Evolutionary conservation across 2,888 invertebrate species (phyloP).

Genomic region (Panopea generosa): DNA sequence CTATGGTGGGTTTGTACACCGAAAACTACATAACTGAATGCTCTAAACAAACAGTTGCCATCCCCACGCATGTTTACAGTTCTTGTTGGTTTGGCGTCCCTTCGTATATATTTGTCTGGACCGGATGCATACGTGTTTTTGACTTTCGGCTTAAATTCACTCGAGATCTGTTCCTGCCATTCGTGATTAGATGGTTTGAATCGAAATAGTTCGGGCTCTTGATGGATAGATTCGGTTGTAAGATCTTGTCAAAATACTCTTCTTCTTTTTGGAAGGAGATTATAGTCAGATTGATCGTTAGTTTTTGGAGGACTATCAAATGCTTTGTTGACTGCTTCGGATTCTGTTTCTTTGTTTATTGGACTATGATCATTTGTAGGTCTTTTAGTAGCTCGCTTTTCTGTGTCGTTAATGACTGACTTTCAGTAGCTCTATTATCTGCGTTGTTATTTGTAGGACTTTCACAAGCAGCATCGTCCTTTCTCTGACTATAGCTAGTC

Average conservation of each 20-base stretch:
- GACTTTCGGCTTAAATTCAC: constrained; percentile 10
- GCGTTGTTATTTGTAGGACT: constrained; percentile 12
- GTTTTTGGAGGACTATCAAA: constrained; percentile 12
- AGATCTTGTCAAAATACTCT: constrained; percentile 3
- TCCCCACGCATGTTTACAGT: constrained; percentile 4
- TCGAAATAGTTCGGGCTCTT: constrained; percentile 7
- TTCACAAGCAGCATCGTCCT: constrained; percentile 6
- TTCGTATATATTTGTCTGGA: not conserved
- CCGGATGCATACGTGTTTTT: constrained; percentile 14
- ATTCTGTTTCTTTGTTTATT: not conserved
- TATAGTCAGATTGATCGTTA: constrained; percentile 8
- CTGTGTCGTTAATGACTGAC: not conserved
- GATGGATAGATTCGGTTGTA: constrained; percentile 1
- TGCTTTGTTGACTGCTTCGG: constrained; percentile 3
- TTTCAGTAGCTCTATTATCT: not conserved
- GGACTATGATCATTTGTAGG: not conserved
- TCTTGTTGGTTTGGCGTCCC: not conserved
- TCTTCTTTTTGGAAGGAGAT: constrained; percentile 15
- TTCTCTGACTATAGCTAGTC: constrained; percentile 9
- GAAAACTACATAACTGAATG: constrained; percentile 15
- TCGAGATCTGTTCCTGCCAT: constrained; percentile 18
- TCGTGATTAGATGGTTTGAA: constrained; percentile 10
- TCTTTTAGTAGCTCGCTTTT: not conserved
- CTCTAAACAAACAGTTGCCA: constrained; percentile 14
- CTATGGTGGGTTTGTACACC: constrained; percentile 2